Evolutionary conservation across 2,888 invertebrate genomes (phyloP), one percentile per base, ranked within the genome.

Genomic region (Chirona hameri): DNA sequence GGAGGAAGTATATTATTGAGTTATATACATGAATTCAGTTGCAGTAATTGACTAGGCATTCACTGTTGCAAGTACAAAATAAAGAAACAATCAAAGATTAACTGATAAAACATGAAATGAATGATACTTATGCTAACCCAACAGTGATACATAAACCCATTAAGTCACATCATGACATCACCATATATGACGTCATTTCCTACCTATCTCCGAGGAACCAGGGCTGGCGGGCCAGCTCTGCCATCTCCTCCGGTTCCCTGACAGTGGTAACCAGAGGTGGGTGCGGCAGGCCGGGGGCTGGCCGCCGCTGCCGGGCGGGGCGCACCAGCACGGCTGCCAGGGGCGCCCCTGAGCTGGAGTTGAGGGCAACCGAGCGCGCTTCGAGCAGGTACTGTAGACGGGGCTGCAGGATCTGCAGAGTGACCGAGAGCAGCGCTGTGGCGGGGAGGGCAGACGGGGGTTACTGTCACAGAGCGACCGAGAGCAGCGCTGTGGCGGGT

Each of bases 181-280:
- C 4, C 39, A 2, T 7, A 39, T 39, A 7, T 39, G 39, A 39
- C 39, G 39, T 39, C 39, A 39, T 39, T 39, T 39, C 39, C 4
- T 39, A 72, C 72, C 72, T 72, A 31, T 72, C 72, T 15, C 31
- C 72, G 18, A 72, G 72, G 31, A 72, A 72, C 72, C 72, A 72
- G 15, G 72, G 72, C 31, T 31, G 31, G 0, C 21, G 18, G 14
- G 15, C 72, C 3, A 72, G 72, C 14, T 31, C 31, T 15, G 31
- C 72, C 31, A 72, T 29, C 72, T 29, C 31, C 1, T 9, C 31
- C 18, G 72, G 31, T 9, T 72, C 72, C 15, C 18, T 31, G 31
- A 72, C 31, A 18, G 15, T 31, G 14, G 72, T 72, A 27, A 31
- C 72, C 72, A 14, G 15, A 4, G 72, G 72, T 12, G 72, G 72